Base-by-base conservation (phyloP, 2,797 vertebrate species). In the Cossypha dichroa region DNA sequence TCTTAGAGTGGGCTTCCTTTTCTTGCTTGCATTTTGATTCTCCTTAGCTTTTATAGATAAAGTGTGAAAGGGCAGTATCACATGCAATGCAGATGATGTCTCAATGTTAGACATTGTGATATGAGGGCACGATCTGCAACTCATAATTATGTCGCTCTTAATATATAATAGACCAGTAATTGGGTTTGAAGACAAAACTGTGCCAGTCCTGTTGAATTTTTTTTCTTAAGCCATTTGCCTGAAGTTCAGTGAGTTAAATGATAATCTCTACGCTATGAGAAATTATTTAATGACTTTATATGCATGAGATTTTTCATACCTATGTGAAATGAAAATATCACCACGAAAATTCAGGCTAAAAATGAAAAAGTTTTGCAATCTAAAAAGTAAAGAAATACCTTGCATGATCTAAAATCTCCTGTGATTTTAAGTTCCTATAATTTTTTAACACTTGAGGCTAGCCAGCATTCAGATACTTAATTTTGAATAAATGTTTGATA, bases 191-290 rank as follows among this genome's bases (percentile, higher is more conserved):
- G 31, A 77, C 2, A 74, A 74, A 89, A 58, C 4, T 17, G 4
- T 52, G 8, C 36, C 17, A 76, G 41, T 1, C 2, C 0, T 36
- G 1, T 26, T 20, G 3, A 38, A 5, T 6, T 33, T 46, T n/a
- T 60, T 60, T 85, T 28, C 20, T 64, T 66, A 80, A 83, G 6
- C 3, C 8, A 25, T 6, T 73, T 81, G 33, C 19, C 25, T 46
- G 18, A 33, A 70, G 5, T 70, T 84, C 31, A 49, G 49, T 74
- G 59, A 40, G 19, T 51, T 67, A 43, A 85, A 63, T 31, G 0
- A 60, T 15, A 82, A 26, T 29, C 10, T 49, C 2, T 34, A 33
- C 0, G 0, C 18, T 45, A 54, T 4, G 8, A 15, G 4, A 66
- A 90, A 54, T 64, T 60, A 43, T 51, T 45, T 80, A 11, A 18